phyloP scores from a whole-genome alignment of 2,888 invertebrate genomes.

The Pristionchus exspectatus region DNA sequence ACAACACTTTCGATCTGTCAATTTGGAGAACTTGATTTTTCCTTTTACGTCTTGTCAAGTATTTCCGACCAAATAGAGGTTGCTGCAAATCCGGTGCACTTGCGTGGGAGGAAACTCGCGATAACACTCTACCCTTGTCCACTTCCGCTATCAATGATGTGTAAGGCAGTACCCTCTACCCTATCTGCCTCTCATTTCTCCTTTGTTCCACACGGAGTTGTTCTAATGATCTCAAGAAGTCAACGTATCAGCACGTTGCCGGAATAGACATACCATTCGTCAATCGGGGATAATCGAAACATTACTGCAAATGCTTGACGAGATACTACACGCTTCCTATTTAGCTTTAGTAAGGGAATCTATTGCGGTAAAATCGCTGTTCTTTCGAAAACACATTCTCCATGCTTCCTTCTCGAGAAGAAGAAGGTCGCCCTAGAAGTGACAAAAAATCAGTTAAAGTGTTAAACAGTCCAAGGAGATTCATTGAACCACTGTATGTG shows the following conservation, averaged over 20 bases:
- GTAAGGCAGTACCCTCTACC: background rate
- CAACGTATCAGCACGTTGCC: background rate
- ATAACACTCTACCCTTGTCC: background rate
- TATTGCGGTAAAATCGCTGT: background rate
- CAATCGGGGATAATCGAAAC: background rate
- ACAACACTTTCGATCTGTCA: background rate
- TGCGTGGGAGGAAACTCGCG: background rate
- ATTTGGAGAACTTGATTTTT: background rate
- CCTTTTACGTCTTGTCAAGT: background rate
- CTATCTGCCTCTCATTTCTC: background rate
- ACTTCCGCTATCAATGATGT: slow-evolving; percentile 14
- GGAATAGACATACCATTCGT: background rate
- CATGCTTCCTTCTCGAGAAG: background rate
- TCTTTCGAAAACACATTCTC: background rate
- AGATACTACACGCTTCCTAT: background rate
- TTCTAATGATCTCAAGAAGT: background rate
- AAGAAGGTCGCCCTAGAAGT: too few relatives aligned
- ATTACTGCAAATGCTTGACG: background rate
- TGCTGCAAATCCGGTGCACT: background rate
- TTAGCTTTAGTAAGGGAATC: too few relatives aligned
- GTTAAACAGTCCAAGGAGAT: too few relatives aligned
- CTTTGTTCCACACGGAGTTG: background rate
- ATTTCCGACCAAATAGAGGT: background rate
- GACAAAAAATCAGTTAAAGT: too few relatives aligned
- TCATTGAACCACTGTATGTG: background rate